Evolutionary conservation across 1,140 invertebrate genomes (phyloP), one percentile per base, ranked within the genome.

Genomic region (Pseudoatta argentina): DNA sequence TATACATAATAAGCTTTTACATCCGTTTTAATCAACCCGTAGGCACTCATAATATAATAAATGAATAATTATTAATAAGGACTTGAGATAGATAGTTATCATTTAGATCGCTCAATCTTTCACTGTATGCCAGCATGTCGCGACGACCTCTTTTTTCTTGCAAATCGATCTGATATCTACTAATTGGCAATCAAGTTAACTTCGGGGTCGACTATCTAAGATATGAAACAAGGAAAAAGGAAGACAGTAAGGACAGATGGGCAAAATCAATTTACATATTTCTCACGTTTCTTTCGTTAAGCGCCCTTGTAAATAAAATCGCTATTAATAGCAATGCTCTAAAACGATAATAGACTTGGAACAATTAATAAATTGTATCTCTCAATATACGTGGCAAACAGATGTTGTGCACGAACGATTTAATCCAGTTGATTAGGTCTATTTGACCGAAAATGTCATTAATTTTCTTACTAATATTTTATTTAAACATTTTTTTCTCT

Each of bases 101-200:
- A 30, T 67, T 87, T 69, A 27, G 64, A 88, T 57, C 57, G 51
- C 7, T 76, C 57, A 61, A 61, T 59, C 59, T 79, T 59, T 73
- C 53, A 18, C n/a, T 39, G 7, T 34, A 34, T 34, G 21, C 39
- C 16, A 71, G 14, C 44, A 30, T 55, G 30, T 57, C 34, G 53
- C 55, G 48, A 66, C 1, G 66, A 55, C 44, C 64, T 66, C 61
- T 78, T 57, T 71, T 88, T 71, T 53, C 69, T 64, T 12, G 72
- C 48, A 72, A 82, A 91, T 87, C 24, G 61, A 73, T 55, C 75
- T 77, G 55, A 61, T 89, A 83, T 89, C 85, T 78, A 78, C 66
- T 91, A 91, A 91, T 91, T 91, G 90, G 76, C 79, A 66, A 82
- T 91, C 79, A 34, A n/a, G 44, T 21, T 73, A 81, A 55, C 77